Percentiles rank a stretch among this genome's conserved stretches.
Conservation (phyloP, 2,113 vertebrate species). For the Erythrocercus mccallii region DNA sequence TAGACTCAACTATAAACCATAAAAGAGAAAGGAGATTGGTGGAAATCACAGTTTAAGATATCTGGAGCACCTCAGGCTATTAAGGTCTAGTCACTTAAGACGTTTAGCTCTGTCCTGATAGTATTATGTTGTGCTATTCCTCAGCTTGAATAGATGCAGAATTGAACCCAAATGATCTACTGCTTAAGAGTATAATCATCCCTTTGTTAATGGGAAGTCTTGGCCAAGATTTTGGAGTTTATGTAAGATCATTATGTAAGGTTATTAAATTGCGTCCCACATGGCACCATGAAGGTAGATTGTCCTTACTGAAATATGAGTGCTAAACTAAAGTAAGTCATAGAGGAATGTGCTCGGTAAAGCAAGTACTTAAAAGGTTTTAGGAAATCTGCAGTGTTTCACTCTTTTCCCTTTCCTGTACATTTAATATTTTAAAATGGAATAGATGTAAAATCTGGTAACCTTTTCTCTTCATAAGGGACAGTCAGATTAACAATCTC, state of each 20-base stretch:
- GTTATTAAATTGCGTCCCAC: constrained; percentile 38
- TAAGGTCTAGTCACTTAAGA: neutral
- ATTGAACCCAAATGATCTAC: neutral
- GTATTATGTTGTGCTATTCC: neutral
- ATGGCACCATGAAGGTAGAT: neutral
- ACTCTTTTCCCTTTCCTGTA: neutral
- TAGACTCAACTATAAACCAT: neutral
- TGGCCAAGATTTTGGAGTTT: constrained; percentile 41
- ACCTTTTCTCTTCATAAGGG: neutral
- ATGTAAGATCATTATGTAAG: constrained; percentile 45
- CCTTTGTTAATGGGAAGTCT: constrained; percentile 5
- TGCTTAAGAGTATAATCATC: constrained; percentile 22
- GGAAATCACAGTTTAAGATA: neutral
- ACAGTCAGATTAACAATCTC: neutral
- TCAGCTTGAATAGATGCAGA: neutral
- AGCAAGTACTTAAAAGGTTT: neutral
- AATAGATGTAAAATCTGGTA: neutral
- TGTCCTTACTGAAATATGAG: neutral
- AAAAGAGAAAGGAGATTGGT: neutral
- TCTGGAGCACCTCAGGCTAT: neutral
- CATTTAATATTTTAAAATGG: neutral
- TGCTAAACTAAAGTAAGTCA: neutral
- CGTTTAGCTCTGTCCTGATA: neutral
- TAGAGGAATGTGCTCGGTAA: neutral
- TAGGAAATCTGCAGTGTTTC: neutral